A percentile compares a stretch with the other conserved stretches of the same genome.
phyloP scores from a whole-genome alignment of 2,888 invertebrate genomes.

The Melanargia galathea region DNA sequence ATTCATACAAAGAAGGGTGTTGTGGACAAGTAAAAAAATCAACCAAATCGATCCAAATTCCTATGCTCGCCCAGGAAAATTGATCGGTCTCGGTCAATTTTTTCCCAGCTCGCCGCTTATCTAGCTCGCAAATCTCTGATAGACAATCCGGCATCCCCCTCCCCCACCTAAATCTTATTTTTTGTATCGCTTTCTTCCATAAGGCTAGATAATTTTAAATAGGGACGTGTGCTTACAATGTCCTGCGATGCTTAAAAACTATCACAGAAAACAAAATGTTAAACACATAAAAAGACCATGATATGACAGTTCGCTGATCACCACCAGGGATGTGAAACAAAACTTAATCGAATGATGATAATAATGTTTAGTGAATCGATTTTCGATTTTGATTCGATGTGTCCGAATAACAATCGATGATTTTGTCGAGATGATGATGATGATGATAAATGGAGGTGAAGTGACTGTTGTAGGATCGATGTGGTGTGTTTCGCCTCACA shows the following conservation, averaged over 20 bases:
- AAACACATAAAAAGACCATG: slow-evolving; percentile 73
- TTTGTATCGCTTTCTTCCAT: not conserved
- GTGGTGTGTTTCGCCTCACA: slow-evolving; percentile 70
- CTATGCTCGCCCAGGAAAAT: not conserved
- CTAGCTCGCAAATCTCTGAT: not conserved
- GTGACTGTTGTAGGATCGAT: slow-evolving; percentile 62
- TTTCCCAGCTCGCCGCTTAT: not conserved
- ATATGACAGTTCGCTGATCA: slow-evolving; percentile 60
- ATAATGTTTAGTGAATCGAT: slow-evolving; percentile 46
- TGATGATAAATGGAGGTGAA: slow-evolving; percentile 49
- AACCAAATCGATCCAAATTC: not conserved
- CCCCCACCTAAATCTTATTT: not conserved
- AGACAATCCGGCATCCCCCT: not conserved
- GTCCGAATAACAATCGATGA: slow-evolving; percentile 33
- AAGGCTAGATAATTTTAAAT: slow-evolving; percentile 16
- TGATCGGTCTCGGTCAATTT: not conserved
- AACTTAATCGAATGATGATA: slow-evolving; percentile 51
- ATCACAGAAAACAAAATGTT: slow-evolving; percentile 66
- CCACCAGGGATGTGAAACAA: slow-evolving; percentile 56
- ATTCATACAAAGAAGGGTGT: too few relatives aligned
- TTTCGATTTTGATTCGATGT: slow-evolving; percentile 38
- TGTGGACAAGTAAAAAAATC: not conserved
- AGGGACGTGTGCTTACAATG: slow-evolving; percentile 62
- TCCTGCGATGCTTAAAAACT: slow-evolving; percentile 64
- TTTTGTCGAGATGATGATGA: slow-evolving; percentile 36